Percentiles rank a stretch among this genome's conserved stretches.
These are phyloP conservation scores for Oreocharis arfaki DNA, from an alignment of 2,113 vertebrate species.

Conservation along the genomic window DNA sequence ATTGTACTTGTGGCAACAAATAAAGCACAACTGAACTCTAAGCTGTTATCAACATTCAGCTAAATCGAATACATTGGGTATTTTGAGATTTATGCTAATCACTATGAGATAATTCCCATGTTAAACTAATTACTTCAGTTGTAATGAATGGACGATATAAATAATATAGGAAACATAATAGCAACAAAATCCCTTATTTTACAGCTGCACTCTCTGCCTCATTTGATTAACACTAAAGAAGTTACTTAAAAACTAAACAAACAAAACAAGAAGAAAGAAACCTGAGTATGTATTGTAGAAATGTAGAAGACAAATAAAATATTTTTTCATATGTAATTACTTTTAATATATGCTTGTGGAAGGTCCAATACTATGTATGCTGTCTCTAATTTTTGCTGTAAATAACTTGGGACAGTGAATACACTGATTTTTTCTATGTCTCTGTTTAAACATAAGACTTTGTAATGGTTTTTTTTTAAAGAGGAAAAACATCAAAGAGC, in stretches of 20 bases:
- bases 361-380: conserved; percentile 82
- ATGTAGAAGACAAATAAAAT: conserved; percentile 82
- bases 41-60: not conserved
- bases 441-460: conserved; percentile 95
- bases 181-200: conserved; percentile 57
- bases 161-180: conserved; percentile 32
- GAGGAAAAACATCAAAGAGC: conserved; percentile 84
- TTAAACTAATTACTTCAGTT: not conserved
- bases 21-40: conserved; percentile 69
- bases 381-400: conserved; percentile 90
- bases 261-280: conserved; percentile 64
- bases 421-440: conserved; percentile 95
- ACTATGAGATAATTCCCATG: not conserved
- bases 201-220: conserved; percentile 66
- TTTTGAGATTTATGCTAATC: not conserved
- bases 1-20: conserved; percentile 58
- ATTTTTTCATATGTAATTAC: conserved; percentile 84
- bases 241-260: conserved; percentile 50
- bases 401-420: conserved; percentile 87
- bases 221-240: conserved; percentile 60
- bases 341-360: conserved; percentile 84
- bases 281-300: conserved; percentile 80
- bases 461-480: conserved; percentile 94
- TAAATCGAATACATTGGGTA: not conserved
- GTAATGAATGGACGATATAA: not conserved